A percentile compares a stretch with the other conserved stretches of the same genome.
Conservation (phyloP, 2,888 invertebrate species). For the Eilema sororculum region DNA sequence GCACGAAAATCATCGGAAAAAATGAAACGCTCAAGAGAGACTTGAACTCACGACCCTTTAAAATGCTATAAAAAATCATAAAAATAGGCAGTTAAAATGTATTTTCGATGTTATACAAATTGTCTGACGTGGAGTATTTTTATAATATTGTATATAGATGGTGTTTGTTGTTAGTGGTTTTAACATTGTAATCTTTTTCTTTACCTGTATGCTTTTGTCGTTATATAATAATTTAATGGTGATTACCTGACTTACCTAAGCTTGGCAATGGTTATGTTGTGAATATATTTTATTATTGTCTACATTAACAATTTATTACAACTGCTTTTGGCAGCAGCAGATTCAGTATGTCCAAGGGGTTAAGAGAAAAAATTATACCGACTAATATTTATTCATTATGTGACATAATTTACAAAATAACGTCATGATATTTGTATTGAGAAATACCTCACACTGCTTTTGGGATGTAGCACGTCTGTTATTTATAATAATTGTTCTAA, state of each 20-base stretch:
- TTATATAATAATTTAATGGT: conserved; percentile 21
- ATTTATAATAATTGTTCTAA: no score
- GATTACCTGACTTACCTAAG: conserved; percentile 17
- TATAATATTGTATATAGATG: conserved; percentile 68
- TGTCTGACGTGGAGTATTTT: conserved; percentile 78
- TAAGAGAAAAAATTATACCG: neutral
- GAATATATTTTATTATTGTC: conserved; percentile 6
- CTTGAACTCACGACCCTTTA: no score
- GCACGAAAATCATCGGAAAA: no score
- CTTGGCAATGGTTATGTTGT: conserved; percentile 9
- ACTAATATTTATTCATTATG: no score
- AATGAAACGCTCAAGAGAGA: no score
- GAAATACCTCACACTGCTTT: no score
- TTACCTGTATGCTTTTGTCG: conserved; percentile 40
- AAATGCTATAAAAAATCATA: no score
- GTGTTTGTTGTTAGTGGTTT: conserved; percentile 56
- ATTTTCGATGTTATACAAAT: conserved; percentile 83
- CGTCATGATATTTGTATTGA: no score
- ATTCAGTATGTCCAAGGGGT: neutral
- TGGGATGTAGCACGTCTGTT: no score
- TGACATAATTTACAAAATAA: no score
- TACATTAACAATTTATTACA: neutral
- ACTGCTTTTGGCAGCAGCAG: neutral
- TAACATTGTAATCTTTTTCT: conserved; percentile 32
- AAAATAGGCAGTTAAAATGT: conserved; percentile 61